phyloP scores from a whole-genome alignment of 2,113 vertebrate genomes.

The Vidua macroura region DNA sequence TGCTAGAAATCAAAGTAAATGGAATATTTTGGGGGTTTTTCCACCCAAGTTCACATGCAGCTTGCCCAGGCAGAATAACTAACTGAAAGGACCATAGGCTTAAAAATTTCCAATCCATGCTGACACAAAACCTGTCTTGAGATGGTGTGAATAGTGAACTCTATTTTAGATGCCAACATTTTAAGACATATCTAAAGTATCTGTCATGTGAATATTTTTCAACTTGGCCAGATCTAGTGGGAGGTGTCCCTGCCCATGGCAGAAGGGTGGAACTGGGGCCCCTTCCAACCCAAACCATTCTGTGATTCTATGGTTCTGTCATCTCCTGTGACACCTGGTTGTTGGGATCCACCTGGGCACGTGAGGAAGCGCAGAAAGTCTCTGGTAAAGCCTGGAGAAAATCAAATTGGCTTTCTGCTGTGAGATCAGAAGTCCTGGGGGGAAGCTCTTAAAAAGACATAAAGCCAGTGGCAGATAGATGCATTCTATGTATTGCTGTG shows the following conservation, averaged over 20 bases:
- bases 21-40: fast-evolving
- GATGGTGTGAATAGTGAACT: neutral
- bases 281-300: neutral
- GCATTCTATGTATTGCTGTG: fast-evolving
- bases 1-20: neutral
- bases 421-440: neutral
- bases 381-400: neutral
- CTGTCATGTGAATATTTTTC: neutral
- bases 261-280: neutral
- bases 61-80: neutral
- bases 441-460: neutral
- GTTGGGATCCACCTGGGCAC: neutral
- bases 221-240: neutral
- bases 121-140: neutral
- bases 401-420: neutral
- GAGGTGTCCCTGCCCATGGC: neutral
- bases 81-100: neutral
- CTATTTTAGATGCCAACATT: neutral
- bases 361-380: neutral
- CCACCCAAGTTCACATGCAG: neutral
- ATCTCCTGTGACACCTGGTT: neutral
- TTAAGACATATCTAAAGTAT: neutral
- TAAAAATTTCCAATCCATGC: neutral
- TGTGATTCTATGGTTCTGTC: neutral
- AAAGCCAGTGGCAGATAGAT: neutral